Percentiles rank a stretch among this genome's conserved stretches.
Evolutionary conservation across 2,797 vertebrate genomes (phyloP).

Genomic region (Fistularia commersonii): DNA sequence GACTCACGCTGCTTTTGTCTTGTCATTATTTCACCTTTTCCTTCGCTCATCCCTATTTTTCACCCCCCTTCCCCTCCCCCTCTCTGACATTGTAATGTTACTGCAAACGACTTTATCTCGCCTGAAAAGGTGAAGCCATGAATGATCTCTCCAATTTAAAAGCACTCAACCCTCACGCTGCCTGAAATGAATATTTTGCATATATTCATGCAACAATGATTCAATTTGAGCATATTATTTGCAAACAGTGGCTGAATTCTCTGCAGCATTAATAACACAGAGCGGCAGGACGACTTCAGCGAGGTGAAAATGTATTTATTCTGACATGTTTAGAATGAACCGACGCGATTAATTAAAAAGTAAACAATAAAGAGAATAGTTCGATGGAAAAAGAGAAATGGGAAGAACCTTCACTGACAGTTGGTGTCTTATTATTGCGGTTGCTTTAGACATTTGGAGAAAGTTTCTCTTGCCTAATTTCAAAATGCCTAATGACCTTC

Average conservation of each 20-base stretch:
- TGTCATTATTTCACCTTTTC: slow-evolving; percentile 54
- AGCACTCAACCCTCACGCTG: slow-evolving; percentile 99
- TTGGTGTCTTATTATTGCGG: slow-evolving; percentile 6
- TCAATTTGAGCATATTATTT: slow-evolving; percentile 99
- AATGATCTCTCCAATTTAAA: slow-evolving; percentile 99
- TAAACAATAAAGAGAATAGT: slow-evolving; percentile 69
- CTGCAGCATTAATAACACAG: slow-evolving; percentile 84
- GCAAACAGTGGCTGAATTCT: slow-evolving; percentile 96
- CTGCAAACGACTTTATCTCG: slow-evolving; percentile 99
- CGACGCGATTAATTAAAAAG: slow-evolving; percentile 76
- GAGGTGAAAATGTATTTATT: slow-evolving; percentile 80
- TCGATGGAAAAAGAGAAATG: slow-evolving; percentile 47
- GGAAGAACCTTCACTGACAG: slow-evolving; percentile 22
- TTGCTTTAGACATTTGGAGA: slow-evolving; percentile 15
- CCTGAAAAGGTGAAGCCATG: slow-evolving; percentile 99
- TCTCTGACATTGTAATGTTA: slow-evolving; percentile 96
- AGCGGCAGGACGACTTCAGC: slow-evolving; percentile 78
- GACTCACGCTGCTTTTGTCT: slow-evolving; percentile 42
- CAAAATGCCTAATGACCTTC: not conserved
- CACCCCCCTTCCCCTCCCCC: slow-evolving; percentile 11
- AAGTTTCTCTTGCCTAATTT: not conserved
- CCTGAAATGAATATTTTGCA: slow-evolving; percentile 99
- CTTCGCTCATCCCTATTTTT: slow-evolving; percentile 36
- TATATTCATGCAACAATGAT: slow-evolving; percentile 99
- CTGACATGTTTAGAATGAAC: slow-evolving; percentile 72